Base-by-base conservation (phyloP, 2,797 vertebrate species). In the Sebastes oblongus region DNA sequence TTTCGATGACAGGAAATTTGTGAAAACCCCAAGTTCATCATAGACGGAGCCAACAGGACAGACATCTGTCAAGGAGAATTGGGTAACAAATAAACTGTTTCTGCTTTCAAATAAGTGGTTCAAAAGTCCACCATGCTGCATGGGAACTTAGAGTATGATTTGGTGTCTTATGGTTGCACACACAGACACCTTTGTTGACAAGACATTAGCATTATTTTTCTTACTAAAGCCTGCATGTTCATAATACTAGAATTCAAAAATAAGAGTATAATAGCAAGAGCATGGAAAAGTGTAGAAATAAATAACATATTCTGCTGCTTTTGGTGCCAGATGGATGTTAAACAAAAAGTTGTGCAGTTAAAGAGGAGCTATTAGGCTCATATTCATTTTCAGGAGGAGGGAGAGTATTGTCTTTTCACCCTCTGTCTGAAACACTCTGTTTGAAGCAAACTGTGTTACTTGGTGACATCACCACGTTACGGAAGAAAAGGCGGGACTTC, bases 51-150 rank as follows among this genome's bases (percentile, higher is more conserved):
- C 83, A 98, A 96, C 90, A 96, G 97, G 87, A 98, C 98, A 0
- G 98, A 99, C 89, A 96, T 99, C 92, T 97, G 97, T 77, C 98
- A 99, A 85, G 98, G 98, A 86, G 96, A 86, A 80, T 85, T 99
- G 86, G 98, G 98, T 77, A 97, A 92, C 78, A 22, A 55, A 69
- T 54, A 3, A 77, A 73, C 16, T 4, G 8, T 52, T 80, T 77
- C 30, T 25, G 25, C 67, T 84, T 86, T 81, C 3, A 10, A 55
- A 66, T 34, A 77, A 54, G 34, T 61, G 24, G 3, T 56, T 36
- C 25, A 60, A 56, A 46, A 14, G 18, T 3, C 8, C 2, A 6
- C 27, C n/a, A 25, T 18, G 4, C 24, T 25, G 56, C 1, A 12
- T 8, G 46, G 8, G n/a, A 61, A 56, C 20, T 3, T 1, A 10